Evolutionary conservation across 2,888 invertebrate species (phyloP).

Genomic region (Caenorhabditis sp.): DNA sequence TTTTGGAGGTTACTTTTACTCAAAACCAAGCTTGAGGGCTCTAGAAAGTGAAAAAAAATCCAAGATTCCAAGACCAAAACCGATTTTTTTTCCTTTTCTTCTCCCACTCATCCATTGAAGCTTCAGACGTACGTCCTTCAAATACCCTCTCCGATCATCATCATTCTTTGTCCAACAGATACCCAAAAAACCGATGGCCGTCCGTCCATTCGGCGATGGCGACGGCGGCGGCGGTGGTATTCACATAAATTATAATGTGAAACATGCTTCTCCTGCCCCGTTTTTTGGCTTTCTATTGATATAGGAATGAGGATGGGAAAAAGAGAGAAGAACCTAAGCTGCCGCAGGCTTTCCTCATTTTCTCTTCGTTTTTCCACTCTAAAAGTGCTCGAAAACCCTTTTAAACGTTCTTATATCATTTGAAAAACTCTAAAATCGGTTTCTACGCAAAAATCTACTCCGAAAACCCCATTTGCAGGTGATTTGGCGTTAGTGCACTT

Average conservation of each 20-base stretch:
- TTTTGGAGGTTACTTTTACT: background rate
- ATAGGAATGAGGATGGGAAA: background rate
- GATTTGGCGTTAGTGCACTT: no score
- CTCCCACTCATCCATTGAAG: background rate
- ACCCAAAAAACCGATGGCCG: background rate
- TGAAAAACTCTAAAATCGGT: no score
- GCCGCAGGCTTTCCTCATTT: background rate
- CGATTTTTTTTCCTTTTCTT: background rate
- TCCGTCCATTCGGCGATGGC: no score
- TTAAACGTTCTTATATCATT: no score
- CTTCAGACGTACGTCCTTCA: background rate
- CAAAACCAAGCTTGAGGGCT: no score
- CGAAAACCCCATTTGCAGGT: background rate
- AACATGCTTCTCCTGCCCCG: slow-evolving; percentile 16
- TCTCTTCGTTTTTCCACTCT: no score
- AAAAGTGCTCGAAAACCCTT: no score
- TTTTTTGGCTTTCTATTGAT: slow-evolving; percentile 4
- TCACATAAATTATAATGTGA: slow-evolving; percentile 25
- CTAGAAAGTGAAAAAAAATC: no score
- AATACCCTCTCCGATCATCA: background rate
- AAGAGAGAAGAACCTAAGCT: background rate
- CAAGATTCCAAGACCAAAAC: no score
- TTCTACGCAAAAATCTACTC: background rate
- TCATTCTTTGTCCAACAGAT: background rate
- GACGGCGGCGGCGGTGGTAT: no score